phyloP scores from a whole-genome alignment of 2,797 vertebrate genomes.

The Spinus olivaceus region DNA sequence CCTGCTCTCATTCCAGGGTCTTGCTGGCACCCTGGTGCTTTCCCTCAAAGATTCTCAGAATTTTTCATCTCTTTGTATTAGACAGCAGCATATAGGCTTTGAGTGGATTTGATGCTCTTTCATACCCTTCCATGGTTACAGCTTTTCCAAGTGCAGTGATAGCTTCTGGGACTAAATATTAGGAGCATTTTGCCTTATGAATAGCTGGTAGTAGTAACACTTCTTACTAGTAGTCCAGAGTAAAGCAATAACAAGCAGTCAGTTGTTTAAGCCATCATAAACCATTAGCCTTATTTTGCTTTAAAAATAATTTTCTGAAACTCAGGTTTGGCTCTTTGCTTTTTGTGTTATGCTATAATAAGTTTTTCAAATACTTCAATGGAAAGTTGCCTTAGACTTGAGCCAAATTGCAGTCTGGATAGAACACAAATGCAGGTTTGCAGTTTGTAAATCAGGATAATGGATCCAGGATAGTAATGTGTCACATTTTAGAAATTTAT shows the following conservation, averaged over 20 bases:
- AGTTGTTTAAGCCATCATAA: not conserved
- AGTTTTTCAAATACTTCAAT: not conserved
- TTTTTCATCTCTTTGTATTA: not conserved
- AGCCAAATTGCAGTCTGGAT: not conserved
- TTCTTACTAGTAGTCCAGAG: not conserved
- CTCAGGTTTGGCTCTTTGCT: not conserved
- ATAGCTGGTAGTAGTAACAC: not conserved
- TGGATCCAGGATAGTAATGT: not conserved
- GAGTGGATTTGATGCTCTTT: not conserved
- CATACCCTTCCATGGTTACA: not conserved
- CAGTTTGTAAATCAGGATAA: slow-evolving; percentile 2
- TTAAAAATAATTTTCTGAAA: not conserved
- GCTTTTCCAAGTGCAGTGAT: not conserved
- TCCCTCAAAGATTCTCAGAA: not conserved
- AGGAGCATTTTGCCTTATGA: not conserved
- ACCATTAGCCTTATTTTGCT: not conserved
- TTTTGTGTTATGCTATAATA: not conserved
- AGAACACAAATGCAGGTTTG: not conserved
- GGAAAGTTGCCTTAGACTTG: not conserved
- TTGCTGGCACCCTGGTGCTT: not conserved
- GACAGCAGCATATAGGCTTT: not conserved
- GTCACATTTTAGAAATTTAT: not conserved
- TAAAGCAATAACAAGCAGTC: not conserved
- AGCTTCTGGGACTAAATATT: not conserved
- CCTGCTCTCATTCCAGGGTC: not conserved